A percentile compares a stretch with the other conserved stretches of the same genome.
These are phyloP conservation scores for Anarrhichthys ocellatus DNA, from an alignment of 2,113 vertebrate species.

Conservation along the genomic window DNA sequence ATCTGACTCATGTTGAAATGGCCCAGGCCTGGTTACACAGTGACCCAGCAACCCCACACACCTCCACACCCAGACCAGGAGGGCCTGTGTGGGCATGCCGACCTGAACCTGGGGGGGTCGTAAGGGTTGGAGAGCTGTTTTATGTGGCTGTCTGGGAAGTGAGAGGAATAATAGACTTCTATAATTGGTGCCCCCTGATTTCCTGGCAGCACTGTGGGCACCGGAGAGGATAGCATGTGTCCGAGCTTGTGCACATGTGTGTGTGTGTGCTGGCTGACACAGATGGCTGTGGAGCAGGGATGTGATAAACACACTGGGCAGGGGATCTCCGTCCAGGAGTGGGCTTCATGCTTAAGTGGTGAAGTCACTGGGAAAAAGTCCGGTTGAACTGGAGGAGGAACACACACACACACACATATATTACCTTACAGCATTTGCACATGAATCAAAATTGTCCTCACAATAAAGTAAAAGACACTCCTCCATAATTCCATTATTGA, in stretches of 20 bases:
- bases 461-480: conserved; percentile 24
- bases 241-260: conserved; percentile 35
- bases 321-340: conserved; percentile 83
- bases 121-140: conserved; percentile 42
- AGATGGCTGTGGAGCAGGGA: conserved; percentile 70
- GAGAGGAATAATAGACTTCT: conserved; percentile 72
- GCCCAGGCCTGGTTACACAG: conserved; percentile 54
- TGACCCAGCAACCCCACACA: conserved; percentile 60
- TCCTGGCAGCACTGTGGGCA: conserved; percentile 68
- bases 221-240: conserved; percentile 69
- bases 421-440: conserved; percentile 61
- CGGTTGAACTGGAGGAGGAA: conserved; percentile 71
- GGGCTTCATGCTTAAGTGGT: conserved; percentile 80
- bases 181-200: conserved; percentile 75
- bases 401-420: conserved; percentile 57
- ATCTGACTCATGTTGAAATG: conserved; percentile 53
- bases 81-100: conserved; percentile 48
- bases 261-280: conserved; percentile 60
- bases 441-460: conserved; percentile 56
- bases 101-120: conserved; percentile 39
- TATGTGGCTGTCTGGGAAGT: conserved; percentile 71
- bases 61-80: conserved; percentile 37
- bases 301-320: conserved; percentile 83
- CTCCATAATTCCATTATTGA: conserved; percentile 37
- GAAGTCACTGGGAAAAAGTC: conserved; percentile 84